A percentile compares a stretch with the other conserved stretches of the same genome.
phyloP scores from a whole-genome alignment of 64 coral and sea anemone species.

The Astreopora myriophthalma region DNA sequence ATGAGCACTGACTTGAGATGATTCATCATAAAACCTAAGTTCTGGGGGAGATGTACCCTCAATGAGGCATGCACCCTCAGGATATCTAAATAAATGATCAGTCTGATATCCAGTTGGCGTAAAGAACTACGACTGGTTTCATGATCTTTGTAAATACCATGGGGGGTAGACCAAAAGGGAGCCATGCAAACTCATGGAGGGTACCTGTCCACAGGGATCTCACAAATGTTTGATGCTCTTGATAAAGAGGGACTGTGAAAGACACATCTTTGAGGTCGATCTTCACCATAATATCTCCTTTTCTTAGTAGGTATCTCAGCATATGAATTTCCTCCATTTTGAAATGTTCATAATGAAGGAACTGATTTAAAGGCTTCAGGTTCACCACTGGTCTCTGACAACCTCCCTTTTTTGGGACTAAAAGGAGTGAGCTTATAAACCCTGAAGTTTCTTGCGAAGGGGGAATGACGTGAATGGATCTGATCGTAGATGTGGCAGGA shows the following conservation, averaged over 20 bases:
- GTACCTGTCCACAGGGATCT: constrained; percentile 22
- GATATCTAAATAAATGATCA: constrained; percentile 28
- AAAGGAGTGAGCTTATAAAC: constrained; percentile 40
- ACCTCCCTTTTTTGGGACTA: constrained; percentile 56
- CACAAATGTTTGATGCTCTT: constrained; percentile 33
- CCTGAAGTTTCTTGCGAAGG: too few species aligned
- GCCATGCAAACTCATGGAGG: constrained; percentile 35
- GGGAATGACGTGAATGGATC: too few species aligned
- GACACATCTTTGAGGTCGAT: constrained; percentile 35
- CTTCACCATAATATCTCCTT: constrained; percentile 54
- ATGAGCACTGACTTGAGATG: too few species aligned
- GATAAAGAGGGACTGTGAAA: constrained; percentile 6
- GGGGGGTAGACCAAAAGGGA: constrained; percentile 31
- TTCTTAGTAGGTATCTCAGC: constrained; percentile 54
- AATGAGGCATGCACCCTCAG: too few species aligned
- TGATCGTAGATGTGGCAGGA: too few species aligned
- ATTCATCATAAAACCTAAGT: too few species aligned
- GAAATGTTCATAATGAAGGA: constrained; percentile 51
- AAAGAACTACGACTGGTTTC: constrained; percentile 42
- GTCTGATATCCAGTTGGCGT: not conserved
- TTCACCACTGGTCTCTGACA: constrained; percentile 41
- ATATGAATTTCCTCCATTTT: constrained; percentile 69
- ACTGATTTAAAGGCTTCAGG: constrained; percentile 44
- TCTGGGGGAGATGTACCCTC: too few species aligned
- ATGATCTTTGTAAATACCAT: constrained; percentile 42